These are phyloP conservation scores for Oncorhynchus gorbuscha DNA, from an alignment of 2,113 vertebrate genomes.

Conservation along the genomic window DNA sequence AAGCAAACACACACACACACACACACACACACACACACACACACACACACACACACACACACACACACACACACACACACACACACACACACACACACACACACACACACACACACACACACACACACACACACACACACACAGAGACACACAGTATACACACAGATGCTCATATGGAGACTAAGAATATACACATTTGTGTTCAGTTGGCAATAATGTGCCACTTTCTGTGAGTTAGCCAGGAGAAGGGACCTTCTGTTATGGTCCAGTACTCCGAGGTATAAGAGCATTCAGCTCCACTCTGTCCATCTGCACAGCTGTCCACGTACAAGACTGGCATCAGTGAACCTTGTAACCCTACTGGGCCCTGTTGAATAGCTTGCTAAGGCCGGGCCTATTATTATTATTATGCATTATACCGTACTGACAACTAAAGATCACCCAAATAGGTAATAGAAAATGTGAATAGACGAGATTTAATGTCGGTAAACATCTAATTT, in stretches of 20 bases:
- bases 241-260: conserved; percentile 58
- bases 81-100: not conserved
- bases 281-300: conserved; percentile 11
- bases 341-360: not conserved
- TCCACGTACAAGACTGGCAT: not conserved
- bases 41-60: too few species aligned
- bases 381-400: too few species aligned
- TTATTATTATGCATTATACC: too few species aligned
- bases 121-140: not conserved
- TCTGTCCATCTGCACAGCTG: not conserved
- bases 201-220: conserved; percentile 50
- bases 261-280: conserved; percentile 51
- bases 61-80: not conserved
- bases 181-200: conserved; percentile 35
- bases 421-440: too few species aligned
- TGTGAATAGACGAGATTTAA: too few species aligned
- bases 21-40: too few species aligned
- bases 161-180: conserved; percentile 45
- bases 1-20: not conserved
- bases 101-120: not conserved
- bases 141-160: too few species aligned
- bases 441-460: too few species aligned
- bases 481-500: too few species aligned
- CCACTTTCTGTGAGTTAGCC: conserved; percentile 33
- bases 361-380: too few species aligned